Conservation (phyloP, 2,113 vertebrate species). For the Xiphophorus couchianus region DNA sequence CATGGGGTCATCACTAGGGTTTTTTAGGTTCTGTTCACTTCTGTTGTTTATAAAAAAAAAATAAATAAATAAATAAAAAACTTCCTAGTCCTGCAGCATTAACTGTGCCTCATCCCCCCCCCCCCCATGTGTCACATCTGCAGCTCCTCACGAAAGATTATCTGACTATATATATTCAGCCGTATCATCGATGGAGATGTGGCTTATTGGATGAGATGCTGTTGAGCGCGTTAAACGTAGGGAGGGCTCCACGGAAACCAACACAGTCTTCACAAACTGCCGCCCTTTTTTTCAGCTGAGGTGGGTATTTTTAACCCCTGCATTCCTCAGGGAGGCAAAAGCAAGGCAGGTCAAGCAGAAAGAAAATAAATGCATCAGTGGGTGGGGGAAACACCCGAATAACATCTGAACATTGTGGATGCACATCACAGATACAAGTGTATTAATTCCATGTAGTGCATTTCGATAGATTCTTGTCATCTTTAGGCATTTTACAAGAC, state of each 20-base stretch:
- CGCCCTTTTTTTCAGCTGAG: constrained; percentile 26
- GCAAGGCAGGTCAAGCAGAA: constrained; percentile 48
- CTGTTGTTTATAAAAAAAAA: background rate
- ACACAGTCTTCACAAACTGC: constrained; percentile 20
- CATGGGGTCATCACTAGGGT: constrained; percentile 6
- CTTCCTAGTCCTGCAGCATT: constrained; percentile 15
- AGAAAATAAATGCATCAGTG: constrained; percentile 38
- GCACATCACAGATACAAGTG: background rate
- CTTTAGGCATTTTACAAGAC: background rate
- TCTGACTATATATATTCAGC: constrained; percentile 69
- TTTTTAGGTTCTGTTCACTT: constrained; percentile 42
- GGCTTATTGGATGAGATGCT: constrained; percentile 65
- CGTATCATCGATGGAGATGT: constrained; percentile 67
- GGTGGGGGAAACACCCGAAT: background rate
- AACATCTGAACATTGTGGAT: constrained; percentile 7
- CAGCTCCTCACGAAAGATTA: constrained; percentile 71
- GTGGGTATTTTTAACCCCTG: constrained; percentile 53
- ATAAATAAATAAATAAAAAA: background rate
- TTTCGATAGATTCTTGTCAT: background rate
- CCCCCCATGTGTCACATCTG: constrained; percentile 59
- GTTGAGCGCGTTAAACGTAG: constrained; percentile 17
- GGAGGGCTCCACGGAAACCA: constrained; percentile 5
- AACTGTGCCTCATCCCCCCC: constrained; percentile 34
- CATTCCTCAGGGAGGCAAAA: constrained; percentile 25
- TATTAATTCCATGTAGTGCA: background rate